Percentiles rank a stretch among this genome's conserved stretches.
These are phyloP conservation scores for Aurelia coerulea DNA, from an alignment of 30 jellyfish, hydroid and myxozoan species.

Conservation along the genomic window DNA sequence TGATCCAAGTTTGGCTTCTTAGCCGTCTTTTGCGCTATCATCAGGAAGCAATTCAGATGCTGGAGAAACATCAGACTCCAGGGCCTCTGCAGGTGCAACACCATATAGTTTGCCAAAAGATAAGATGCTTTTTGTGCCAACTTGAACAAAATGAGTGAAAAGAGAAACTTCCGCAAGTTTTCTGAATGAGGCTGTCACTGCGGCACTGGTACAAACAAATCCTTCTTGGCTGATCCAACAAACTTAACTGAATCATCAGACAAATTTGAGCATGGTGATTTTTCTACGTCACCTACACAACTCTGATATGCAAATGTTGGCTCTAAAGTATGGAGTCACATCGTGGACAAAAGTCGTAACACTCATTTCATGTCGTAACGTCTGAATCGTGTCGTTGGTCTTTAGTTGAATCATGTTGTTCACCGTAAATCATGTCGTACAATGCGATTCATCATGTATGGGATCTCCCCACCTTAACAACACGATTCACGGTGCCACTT, in stretches of 20 bases:
- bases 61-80: constrained; percentile 13
- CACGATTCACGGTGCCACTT: neutral
- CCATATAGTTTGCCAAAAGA: constrained; percentile 27
- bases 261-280: too few relatives aligned
- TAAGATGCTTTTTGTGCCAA: constrained; percentile 19
- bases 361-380: too few relatives aligned
- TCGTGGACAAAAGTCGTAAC: too few relatives aligned
- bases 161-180: constrained; percentile 24
- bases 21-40: constrained; percentile 29
- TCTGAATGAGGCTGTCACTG: constrained; percentile 43
- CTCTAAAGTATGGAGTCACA: neutral
- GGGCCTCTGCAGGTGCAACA: constrained; percentile 14
- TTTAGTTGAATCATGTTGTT: too few relatives aligned
- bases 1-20: constrained; percentile 40
- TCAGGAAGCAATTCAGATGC: constrained; percentile 2
- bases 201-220: neutral
- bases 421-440: too few relatives aligned
- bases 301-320: neutral
- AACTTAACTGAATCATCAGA: too few relatives aligned
- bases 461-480: neutral
- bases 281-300: too few relatives aligned
- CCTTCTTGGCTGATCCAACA: too few relatives aligned
- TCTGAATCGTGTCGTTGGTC: too few relatives aligned
- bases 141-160: constrained; percentile 25
- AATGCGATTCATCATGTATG: too few relatives aligned